Percentiles rank a stretch among this genome's conserved stretches.
These are phyloP conservation scores for Nemotelus nigrinus DNA, from an alignment of 2,888 invertebrate genomes.

Conservation along the genomic window DNA sequence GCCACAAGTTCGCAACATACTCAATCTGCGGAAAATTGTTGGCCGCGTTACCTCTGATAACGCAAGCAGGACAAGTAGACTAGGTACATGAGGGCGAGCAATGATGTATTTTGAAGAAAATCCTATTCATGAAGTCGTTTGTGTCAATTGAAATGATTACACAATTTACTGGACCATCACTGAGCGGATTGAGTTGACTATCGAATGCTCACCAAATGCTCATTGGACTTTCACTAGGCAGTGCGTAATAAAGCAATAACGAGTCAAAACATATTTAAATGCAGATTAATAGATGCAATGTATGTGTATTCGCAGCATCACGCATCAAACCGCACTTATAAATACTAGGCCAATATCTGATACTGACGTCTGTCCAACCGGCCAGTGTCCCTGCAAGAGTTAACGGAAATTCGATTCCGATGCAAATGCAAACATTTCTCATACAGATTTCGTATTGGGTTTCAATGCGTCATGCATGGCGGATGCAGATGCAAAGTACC, in stretches of 20 bases:
- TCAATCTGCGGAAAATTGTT: neutral
- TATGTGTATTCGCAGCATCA: constrained; percentile 8
- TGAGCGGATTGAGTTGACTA: constrained; percentile 15
- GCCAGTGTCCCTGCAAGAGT: constrained; percentile 3
- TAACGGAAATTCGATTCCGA: constrained; percentile 9
- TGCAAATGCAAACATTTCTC: constrained; percentile 23
- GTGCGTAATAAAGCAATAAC: constrained; percentile 24
- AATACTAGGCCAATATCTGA: neutral
- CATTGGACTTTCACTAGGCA: neutral
- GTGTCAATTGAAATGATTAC: constrained; percentile 40
- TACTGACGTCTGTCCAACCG: neutral
- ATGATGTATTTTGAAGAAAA: neutral
- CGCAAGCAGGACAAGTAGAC: too few relatives aligned
- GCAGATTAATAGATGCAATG: constrained; percentile 33
- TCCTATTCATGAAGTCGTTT: constrained; percentile 13
- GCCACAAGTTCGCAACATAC: neutral
- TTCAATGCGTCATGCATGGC: constrained; percentile 7
- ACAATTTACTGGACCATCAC: constrained; percentile 12
- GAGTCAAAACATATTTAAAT: constrained; percentile 33
- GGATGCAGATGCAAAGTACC: constrained; percentile 32
- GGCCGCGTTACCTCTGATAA: too few relatives aligned
- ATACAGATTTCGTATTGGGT: constrained; percentile 18
- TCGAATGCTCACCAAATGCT: neutral
- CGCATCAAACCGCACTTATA: constrained; percentile 21
- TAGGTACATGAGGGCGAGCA: too few relatives aligned